Percentiles rank a stretch among this genome's conserved stretches.
Conservation (phyloP, 2,888 invertebrate species). For the Ceraclea dissimilis region DNA sequence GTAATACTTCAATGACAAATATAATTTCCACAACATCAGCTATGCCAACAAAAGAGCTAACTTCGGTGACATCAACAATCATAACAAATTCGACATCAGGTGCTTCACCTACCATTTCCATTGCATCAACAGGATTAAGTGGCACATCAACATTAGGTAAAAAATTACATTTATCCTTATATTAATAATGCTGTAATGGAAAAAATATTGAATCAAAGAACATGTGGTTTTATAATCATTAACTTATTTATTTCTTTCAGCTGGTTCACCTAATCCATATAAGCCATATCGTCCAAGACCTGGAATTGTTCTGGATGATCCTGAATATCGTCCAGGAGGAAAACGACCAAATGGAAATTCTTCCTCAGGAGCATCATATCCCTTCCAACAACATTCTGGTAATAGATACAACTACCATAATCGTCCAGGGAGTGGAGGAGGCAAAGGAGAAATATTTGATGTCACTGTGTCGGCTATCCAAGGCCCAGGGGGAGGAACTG, state of each 20-base stretch:
- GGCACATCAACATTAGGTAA: slow-evolving; percentile 4
- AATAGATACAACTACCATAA: neutral
- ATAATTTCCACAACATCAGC: slow-evolving; percentile 21
- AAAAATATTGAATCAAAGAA: neutral
- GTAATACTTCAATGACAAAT: slow-evolving; percentile 6
- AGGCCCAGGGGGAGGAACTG: slow-evolving; percentile 58
- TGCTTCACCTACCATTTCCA: slow-evolving; percentile 11
- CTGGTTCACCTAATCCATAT: slow-evolving; percentile 32
- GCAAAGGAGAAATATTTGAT: slow-evolving; percentile 73
- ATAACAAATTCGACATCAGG: neutral
- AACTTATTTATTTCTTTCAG: neutral
- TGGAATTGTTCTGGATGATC: slow-evolving; percentile 79
- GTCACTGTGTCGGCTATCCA: slow-evolving; percentile 84
- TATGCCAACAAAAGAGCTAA: slow-evolving; percentile 26
- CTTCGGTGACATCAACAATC: neutral
- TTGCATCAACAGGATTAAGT: slow-evolving; percentile 2
- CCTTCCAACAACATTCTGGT: neutral
- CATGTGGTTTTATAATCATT: neutral
- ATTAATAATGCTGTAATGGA: neutral
- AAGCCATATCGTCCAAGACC: slow-evolving; percentile 69
- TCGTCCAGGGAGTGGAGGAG: slow-evolving; percentile 33
- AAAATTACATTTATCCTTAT: too few species aligned
- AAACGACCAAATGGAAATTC: slow-evolving; percentile 29
- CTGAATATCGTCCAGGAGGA: slow-evolving; percentile 67
- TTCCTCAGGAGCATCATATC: slow-evolving; percentile 27